Base-by-base conservation (phyloP, 2,888 invertebrate species). In the Cryptocephalus moraei region DNA sequence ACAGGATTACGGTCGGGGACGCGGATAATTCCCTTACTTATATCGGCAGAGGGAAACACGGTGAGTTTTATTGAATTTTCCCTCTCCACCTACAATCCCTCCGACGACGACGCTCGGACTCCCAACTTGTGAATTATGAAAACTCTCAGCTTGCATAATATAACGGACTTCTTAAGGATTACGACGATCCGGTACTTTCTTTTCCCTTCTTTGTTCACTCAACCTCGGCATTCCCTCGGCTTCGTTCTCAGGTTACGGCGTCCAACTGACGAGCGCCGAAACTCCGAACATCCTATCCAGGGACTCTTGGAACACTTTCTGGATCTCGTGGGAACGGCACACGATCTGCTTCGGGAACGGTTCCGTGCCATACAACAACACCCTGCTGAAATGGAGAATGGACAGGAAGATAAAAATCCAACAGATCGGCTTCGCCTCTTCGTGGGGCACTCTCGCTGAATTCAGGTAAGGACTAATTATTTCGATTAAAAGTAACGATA, bases 261-360 rank as follows among this genome's bases (percentile, higher is more conserved):
- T 81, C 9, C 81, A 80, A 54, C 62, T 82, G 45, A 74, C 76
- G 12, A 79, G 77, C 49, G 74, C 75, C 1, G 73, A 76, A 46
- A 80, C 80, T 33, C 77, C 78, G 0, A 75, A 75, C 44, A 73
- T 75, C 8, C 72, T 81, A 14, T 77, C 78, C 0, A 75, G 75
- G 52, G 75, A 50, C 32, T 70, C 76, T 1, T 81, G 80, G 75
- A 75, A 76, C 49, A 79, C 80, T 0, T 81, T 80, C 72, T 82
- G 81, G 82, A 73, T 81, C n/a, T 78, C 77, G 65, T 82, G 81
- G 82, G 80, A 80, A 49, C 76, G 76, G 0, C 78, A 77, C 0
- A 65, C 73, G 9, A 65, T 82, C 11, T 71, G 76, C 0, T 76
- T 80, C 10, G 82, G 82, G 0, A 66, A 72, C 4, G 81, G 81